Evolutionary conservation across 2,888 invertebrate genomes (phyloP).

Genomic region (Dromius quadrimaculatus): DNA sequence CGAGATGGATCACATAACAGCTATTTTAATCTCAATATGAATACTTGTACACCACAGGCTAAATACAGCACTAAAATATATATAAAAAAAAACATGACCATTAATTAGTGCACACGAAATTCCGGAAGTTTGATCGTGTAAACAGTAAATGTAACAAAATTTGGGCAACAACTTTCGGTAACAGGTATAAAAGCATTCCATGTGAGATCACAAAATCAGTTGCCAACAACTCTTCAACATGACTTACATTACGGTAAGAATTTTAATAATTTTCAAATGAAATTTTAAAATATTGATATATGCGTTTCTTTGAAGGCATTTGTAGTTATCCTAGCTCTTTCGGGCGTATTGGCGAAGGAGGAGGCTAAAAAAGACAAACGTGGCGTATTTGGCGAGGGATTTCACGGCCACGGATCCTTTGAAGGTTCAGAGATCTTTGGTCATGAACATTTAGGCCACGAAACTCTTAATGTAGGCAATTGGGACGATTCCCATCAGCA

Average conservation of each 20-base stretch:
- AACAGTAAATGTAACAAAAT: conserved; percentile 38
- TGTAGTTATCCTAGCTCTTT: conserved; percentile 57
- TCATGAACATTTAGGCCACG: conserved; percentile 54
- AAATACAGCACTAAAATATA: neutral
- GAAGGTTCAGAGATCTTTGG: conserved; percentile 21
- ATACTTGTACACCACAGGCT: neutral
- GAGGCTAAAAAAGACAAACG: conserved; percentile 56
- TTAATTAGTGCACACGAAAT: conserved; percentile 25
- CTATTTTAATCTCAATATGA: no score
- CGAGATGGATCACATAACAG: no score
- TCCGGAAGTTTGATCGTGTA: conserved; percentile 34
- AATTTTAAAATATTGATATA: neutral
- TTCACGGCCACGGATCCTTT: conserved; percentile 18
- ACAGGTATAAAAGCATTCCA: conserved; percentile 30
- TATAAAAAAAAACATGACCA: conserved; percentile 11
- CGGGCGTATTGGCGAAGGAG: conserved; percentile 55
- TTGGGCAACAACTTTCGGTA: conserved; percentile 39
- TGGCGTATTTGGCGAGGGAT: conserved; percentile 49
- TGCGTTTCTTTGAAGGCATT: conserved; percentile 57
- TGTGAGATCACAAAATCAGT: conserved; percentile 22
- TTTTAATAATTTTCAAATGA: no score
- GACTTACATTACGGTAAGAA: conserved; percentile 26
- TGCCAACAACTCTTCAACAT: conserved; percentile 13
- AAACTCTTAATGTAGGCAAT: neutral
- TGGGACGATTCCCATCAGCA: conserved; percentile 59